A percentile compares a stretch with the other conserved stretches of the same genome.
phyloP scores from a whole-genome alignment of 2,888 invertebrate genomes.

The Macaria notata region DNA sequence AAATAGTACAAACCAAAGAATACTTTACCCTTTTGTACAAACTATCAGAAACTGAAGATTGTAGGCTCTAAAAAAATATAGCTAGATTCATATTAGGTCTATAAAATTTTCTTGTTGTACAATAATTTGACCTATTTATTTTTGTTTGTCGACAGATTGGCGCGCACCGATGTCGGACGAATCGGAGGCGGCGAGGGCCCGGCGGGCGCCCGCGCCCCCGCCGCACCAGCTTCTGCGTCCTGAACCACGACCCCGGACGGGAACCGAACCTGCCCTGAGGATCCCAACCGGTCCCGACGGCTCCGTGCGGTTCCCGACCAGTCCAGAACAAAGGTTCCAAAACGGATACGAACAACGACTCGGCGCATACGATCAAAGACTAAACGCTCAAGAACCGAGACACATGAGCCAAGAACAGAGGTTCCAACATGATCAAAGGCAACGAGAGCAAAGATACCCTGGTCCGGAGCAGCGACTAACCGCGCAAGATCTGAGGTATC shows the following conservation, averaged over 20 bases:
- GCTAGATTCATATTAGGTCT: too few relatives aligned
- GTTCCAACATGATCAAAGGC: constrained; percentile 1
- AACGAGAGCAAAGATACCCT: constrained; percentile 5
- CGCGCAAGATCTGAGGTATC: constrained; percentile 12
- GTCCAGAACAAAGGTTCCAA: constrained; percentile 10
- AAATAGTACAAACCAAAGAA: too few relatives aligned
- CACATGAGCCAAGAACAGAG: background rate
- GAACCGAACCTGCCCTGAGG: constrained; percentile 25
- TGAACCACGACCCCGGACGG: constrained; percentile 59
- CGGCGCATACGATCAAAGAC: background rate
- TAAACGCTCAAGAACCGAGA: background rate
- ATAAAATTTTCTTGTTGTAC: background rate
- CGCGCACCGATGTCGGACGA: constrained; percentile 79
- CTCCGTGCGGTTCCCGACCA: constrained; percentile 11
- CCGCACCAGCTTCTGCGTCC: constrained; percentile 59
- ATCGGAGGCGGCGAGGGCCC: constrained; percentile 68
- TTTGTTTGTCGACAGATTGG: constrained; percentile 65
- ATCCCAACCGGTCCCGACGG: constrained; percentile 21
- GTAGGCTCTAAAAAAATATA: too few relatives aligned
- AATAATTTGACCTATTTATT: constrained; percentile 10
- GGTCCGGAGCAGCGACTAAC: constrained; percentile 10
- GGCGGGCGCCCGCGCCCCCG: constrained; percentile 69
- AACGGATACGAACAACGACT: constrained; percentile 7
- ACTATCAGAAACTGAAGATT: too few relatives aligned
- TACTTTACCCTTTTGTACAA: too few relatives aligned